Evolutionary conservation across 2,113 vertebrate genomes (phyloP).

Genomic region (Nicator chloris): DNA sequence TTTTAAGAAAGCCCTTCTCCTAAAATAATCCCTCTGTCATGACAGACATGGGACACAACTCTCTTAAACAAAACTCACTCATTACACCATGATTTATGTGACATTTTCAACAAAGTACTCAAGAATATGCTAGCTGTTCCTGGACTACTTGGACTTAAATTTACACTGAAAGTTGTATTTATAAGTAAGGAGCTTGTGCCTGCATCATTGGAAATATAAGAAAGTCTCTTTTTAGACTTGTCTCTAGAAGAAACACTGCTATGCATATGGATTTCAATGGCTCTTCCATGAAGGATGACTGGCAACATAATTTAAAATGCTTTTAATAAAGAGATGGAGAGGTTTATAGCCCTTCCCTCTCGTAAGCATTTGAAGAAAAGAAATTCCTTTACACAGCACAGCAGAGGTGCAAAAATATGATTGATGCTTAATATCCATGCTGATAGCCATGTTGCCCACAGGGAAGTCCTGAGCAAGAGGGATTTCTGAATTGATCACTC

Average conservation of each 20-base stretch:
- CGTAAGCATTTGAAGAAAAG: neutral
- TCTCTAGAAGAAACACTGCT: neutral
- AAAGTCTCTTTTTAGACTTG: neutral
- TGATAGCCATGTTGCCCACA: neutral
- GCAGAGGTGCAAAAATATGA: neutral
- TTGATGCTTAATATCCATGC: neutral
- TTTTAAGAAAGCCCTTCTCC: neutral
- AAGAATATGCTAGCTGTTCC: neutral
- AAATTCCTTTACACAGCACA: neutral
- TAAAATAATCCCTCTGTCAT: neutral
- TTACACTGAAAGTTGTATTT: neutral
- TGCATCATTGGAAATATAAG: neutral
- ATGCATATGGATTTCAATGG: neutral
- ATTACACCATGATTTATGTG: neutral
- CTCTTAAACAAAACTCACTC: neutral
- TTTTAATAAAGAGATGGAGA: neutral
- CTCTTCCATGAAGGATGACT: neutral
- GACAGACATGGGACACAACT: neutral
- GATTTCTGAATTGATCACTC: neutral
- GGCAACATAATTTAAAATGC: neutral
- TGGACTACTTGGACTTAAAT: neutral
- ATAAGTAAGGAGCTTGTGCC: neutral
- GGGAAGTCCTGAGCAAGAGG: neutral
- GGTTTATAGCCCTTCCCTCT: neutral
- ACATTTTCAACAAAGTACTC: neutral